These are phyloP conservation scores for Nebria ingens DNA, from an alignment of 1,140 invertebrate species.

Conservation along the genomic window DNA sequence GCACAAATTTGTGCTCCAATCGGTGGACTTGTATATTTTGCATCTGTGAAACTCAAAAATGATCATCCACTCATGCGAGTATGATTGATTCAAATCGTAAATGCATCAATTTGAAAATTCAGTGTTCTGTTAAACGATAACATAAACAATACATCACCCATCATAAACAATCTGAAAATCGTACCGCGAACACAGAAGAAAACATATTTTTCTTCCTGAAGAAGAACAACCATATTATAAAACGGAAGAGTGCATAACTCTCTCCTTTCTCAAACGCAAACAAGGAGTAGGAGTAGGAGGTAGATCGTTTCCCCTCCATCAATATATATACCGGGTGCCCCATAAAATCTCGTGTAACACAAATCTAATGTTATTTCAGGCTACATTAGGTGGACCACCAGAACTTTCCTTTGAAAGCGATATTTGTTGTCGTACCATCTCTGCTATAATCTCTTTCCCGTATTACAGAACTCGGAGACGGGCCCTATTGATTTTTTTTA, in stretches of 20 bases:
- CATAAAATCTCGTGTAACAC: conserved; percentile 6
- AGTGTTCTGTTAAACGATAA: too few species aligned
- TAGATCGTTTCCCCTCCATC: not conserved
- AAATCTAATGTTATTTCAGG: conserved; percentile 9
- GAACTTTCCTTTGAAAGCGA: not conserved
- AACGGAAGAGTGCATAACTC: not conserved
- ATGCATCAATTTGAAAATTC: too few species aligned
- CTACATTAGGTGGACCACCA: conserved; percentile 1
- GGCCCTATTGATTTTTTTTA: conserved; percentile 7
- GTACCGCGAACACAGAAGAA: too few species aligned
- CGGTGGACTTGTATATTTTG: too few species aligned
- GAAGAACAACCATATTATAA: too few species aligned
- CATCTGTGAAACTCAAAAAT: too few species aligned
- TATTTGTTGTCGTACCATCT: not conserved
- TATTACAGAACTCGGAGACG: not conserved
- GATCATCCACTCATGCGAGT: too few species aligned
- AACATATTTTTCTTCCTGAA: too few species aligned
- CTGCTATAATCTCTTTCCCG: not conserved
- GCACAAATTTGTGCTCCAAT: too few species aligned
- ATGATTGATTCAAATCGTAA: too few species aligned
- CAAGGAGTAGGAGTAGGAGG: not conserved
- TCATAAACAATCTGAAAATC: too few species aligned
- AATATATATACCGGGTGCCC: not conserved
- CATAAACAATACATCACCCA: too few species aligned
- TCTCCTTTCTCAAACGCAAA: not conserved